Evolutionary conservation across 2,113 vertebrate genomes (phyloP).

Genomic region (Penelope pileata): DNA sequence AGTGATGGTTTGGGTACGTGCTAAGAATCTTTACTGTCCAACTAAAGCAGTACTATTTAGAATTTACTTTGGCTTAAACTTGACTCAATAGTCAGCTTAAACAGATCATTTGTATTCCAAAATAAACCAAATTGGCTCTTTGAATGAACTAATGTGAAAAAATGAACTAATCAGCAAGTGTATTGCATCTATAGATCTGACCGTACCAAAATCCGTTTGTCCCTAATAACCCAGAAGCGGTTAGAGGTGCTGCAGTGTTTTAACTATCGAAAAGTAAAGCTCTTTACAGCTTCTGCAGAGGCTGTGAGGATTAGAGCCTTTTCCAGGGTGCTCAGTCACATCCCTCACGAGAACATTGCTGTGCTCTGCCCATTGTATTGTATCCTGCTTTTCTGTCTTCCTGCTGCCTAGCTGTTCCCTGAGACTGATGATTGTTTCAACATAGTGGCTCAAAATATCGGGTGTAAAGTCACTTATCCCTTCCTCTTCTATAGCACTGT

Average conservation of each 20-base stretch:
- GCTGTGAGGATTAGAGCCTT: not conserved
- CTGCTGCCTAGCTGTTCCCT: not conserved
- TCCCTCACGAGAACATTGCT: fast-evolving
- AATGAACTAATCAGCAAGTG: not conserved
- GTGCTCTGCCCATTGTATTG: not conserved
- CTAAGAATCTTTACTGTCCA: not conserved
- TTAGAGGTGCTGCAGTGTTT: not conserved
- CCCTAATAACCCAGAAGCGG: not conserved
- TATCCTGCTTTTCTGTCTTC: not conserved
- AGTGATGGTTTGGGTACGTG: not conserved
- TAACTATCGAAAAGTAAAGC: not conserved
- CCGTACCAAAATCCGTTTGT: not conserved
- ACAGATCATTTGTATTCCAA: not conserved
- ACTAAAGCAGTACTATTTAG: not conserved
- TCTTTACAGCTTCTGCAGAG: not conserved
- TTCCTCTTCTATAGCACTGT: not conserved
- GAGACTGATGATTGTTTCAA: not conserved
- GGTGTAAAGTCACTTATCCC: not conserved
- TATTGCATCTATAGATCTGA: not conserved
- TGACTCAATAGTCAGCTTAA: not conserved
- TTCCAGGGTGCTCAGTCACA: not conserved
- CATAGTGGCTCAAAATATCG: not conserved
- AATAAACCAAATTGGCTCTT: not conserved
- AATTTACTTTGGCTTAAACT: not conserved
- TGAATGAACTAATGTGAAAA: not conserved